Conservation (phyloP, 2,797 vertebrate genomes). For the Alectoris magna region DNA sequence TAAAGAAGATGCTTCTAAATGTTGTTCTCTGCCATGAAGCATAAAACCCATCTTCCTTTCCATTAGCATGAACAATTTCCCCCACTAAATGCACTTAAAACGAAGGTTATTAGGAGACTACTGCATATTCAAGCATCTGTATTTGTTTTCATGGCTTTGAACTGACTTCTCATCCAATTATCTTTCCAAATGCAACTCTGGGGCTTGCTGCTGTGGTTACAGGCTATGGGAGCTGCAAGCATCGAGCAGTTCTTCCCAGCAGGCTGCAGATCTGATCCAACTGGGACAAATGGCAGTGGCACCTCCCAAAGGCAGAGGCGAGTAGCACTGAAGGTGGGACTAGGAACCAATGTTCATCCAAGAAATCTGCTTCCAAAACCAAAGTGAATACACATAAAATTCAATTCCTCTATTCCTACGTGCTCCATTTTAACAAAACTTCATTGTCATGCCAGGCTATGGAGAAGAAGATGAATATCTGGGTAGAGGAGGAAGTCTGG, state of each 20-base stretch:
- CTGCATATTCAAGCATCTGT: constrained; percentile 65
- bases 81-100: constrained; percentile 75
- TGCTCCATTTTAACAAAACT: background rate
- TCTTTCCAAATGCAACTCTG: constrained; percentile 41
- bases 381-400: background rate
- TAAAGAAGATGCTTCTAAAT: constrained; percentile 68
- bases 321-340: background rate
- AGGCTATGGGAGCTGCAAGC: background rate
- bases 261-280: background rate
- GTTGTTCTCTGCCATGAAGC: constrained; percentile 58
- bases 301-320: background rate
- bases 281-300: background rate
- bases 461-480: constrained; percentile 78
- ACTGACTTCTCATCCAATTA: constrained; percentile 63
- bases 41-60: constrained; percentile 72
- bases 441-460: constrained; percentile 80
- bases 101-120: constrained; percentile 67
- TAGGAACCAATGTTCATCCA: background rate
- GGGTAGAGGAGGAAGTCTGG: constrained; percentile 92
- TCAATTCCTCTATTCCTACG: constrained; percentile 11
- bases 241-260: constrained; percentile 16
- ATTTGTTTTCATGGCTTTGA: constrained; percentile 71
- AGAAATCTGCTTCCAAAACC: background rate
- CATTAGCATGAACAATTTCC: constrained; percentile 74
- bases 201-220: constrained; percentile 44